Evolutionary conservation across 2,113 vertebrate genomes (phyloP).

Genomic region (Podarcis muralis): DNA sequence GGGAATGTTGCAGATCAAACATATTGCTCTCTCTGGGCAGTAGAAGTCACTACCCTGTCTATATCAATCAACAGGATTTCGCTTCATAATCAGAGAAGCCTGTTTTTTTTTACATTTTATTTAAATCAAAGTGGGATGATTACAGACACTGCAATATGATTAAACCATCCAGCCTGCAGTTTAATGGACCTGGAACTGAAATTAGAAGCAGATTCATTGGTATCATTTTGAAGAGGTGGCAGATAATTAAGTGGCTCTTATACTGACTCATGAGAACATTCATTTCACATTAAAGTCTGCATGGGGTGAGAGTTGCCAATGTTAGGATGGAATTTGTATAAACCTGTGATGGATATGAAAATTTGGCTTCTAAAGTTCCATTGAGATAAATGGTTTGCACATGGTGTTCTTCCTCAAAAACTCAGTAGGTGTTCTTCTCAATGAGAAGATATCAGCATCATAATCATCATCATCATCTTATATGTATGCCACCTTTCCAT

Average conservation of each 20-base stretch:
- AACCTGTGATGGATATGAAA: background rate
- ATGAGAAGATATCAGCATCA: background rate
- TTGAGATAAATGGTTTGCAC: background rate
- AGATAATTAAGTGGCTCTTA: background rate
- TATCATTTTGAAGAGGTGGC: background rate
- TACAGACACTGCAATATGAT: constrained; percentile 40
- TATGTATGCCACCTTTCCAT: too few species aligned
- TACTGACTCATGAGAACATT: background rate
- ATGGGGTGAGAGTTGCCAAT: background rate
- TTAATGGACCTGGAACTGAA: constrained; percentile 42
- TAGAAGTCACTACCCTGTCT: constrained; percentile 37
- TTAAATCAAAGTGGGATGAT: constrained; percentile 26
- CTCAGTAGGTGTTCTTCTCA: background rate
- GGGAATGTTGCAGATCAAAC: background rate
- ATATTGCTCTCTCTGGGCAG: constrained; percentile 40
- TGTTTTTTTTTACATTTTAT: constrained; percentile 11
- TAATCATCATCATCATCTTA: too few species aligned
- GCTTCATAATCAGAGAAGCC: constrained; percentile 43
- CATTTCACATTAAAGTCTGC: background rate
- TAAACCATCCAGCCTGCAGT: background rate
- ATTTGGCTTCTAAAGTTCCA: background rate
- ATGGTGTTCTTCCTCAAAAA: background rate
- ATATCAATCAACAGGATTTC: constrained; percentile 29
- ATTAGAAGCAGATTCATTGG: constrained; percentile 29
- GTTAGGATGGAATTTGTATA: background rate